Evolutionary conservation across 2,797 vertebrate genomes (phyloP).

Genomic region (Petrocephalus schoutedeni): DNA sequence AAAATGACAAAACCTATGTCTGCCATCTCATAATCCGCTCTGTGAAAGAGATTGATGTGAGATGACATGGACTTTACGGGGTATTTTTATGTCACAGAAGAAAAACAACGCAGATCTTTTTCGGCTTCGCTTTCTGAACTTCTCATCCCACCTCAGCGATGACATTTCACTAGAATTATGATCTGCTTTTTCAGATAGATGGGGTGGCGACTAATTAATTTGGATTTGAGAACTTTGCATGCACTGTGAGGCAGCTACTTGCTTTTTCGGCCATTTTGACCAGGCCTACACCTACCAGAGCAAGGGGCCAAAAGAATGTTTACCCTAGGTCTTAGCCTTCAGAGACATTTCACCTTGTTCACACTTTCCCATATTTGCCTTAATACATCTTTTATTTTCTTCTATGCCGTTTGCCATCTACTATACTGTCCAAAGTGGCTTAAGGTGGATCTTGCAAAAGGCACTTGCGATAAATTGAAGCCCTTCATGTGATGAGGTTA

Average conservation of each 20-base stretch:
- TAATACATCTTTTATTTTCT: background rate
- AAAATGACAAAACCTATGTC: background rate
- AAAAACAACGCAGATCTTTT: background rate
- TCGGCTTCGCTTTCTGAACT: background rate
- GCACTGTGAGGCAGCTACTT: background rate
- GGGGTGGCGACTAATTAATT: background rate
- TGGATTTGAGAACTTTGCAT: background rate
- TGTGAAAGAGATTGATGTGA: background rate
- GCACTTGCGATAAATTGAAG: background rate
- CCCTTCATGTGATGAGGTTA: background rate
- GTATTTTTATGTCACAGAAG: constrained; percentile 18
- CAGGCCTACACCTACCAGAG: background rate
- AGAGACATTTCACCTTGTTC: background rate
- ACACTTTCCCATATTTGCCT: background rate
- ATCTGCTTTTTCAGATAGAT: background rate
- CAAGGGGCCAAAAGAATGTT: background rate
- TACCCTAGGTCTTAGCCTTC: background rate
- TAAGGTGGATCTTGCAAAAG: background rate
- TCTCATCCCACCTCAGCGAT: background rate
- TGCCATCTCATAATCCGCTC: background rate
- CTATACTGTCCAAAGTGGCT: background rate
- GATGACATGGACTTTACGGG: background rate
- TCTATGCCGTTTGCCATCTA: background rate
- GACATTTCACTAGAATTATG: constrained; percentile 14
- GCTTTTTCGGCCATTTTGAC: background rate